Evolutionary conservation across 1,140 invertebrate genomes (phyloP), one percentile per base, ranked within the genome.

Genomic region (Drosophila ficusphila): DNA sequence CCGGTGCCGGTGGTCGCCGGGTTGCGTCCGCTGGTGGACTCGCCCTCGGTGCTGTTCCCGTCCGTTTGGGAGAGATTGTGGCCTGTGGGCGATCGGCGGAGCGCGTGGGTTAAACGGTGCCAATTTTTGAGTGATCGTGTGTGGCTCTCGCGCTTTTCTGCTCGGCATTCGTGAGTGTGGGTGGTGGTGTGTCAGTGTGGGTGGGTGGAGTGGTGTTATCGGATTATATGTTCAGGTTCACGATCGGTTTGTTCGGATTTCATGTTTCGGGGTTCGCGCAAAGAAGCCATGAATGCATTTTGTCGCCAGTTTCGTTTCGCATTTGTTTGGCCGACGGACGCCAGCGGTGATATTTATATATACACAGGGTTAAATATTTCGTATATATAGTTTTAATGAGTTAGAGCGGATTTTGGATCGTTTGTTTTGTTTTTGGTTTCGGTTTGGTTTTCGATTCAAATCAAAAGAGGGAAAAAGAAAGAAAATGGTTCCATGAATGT

Each of bases 51-150:
- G 91, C 96, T 97, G 93, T 95, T 96, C 61, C 95, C 96, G 52
- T 98, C 97, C 73, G 94, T 95, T 92, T 97, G 96, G 79, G 96
- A 96, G 94, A 97, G 94, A 93, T 97, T 97, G 94, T 97, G 96
- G 94, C 96, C 96, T 97, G 93, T 92, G 93, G 92, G 89, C 75
- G 89, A 91, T 79, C 90, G 86, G 76, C 91, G 91, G 86, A 92
- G 90, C 90, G 91, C 90, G 89, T 92, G 90, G 86, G 89, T 92
- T 91, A 92, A 90, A 88, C 89, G 88, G 75, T 90, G 86, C 91
- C 91, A 91, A 91, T 91, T 90, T 90, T 89, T 89, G 60, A 91
- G 81, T 85, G 90, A 91, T 89, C 90, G 79, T 86, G 72, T 90
- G 82, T 90, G 90, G 76, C 82, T 91, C 79, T 91, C 90, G 64